Evolutionary conservation across 2,888 invertebrate species (phyloP), one percentile per base, ranked within the genome.

Genomic region (Proisotoma minuta): DNA sequence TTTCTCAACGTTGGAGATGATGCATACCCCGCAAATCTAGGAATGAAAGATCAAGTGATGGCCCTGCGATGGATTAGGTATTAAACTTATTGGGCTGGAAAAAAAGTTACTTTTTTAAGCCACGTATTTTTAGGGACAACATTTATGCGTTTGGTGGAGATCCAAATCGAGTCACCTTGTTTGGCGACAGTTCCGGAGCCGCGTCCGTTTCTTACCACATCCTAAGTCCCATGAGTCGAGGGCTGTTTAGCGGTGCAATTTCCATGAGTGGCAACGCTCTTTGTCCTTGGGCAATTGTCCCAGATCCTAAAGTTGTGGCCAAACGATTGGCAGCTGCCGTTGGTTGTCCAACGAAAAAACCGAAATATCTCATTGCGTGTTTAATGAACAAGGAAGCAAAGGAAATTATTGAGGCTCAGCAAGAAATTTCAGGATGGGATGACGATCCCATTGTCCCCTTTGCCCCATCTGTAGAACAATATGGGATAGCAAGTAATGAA

Each of bases 401-500:
- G 22, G 71, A 71, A 24, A 65, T 72, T 43, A 59, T 69, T 34
- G 63, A 62, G 23, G 67, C 68, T 54, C 70, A 70, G 58, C 66
- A 69, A 51, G 69, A 69, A 29, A 51, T 66, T 24, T 47, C 59
- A 59, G 67, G 66, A n/a, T 64, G 64, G 61, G 63, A 64, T 53
- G 69, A 69, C 20, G 71, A 71, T 39, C 69, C 67, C 3, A 59
- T 67, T 5, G 67, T 71, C 1, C 69, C 69, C 0, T 69, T 71
- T 51, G 69, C 67, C 3, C 71, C 71, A 3, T 65, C 65, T 2
- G 59, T 67, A 12, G 71, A 71, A 54, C 60, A 65, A n/a, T 59
- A 62, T 20, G 39, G 57, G 1, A 51, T 64, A 26, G 57, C 56
- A 8, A 48, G 60, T 2, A 58, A 59, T 2, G 47, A 29, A 2